phyloP scores from a whole-genome alignment of 1,140 invertebrate species.

The Calliphora vicina region DNA sequence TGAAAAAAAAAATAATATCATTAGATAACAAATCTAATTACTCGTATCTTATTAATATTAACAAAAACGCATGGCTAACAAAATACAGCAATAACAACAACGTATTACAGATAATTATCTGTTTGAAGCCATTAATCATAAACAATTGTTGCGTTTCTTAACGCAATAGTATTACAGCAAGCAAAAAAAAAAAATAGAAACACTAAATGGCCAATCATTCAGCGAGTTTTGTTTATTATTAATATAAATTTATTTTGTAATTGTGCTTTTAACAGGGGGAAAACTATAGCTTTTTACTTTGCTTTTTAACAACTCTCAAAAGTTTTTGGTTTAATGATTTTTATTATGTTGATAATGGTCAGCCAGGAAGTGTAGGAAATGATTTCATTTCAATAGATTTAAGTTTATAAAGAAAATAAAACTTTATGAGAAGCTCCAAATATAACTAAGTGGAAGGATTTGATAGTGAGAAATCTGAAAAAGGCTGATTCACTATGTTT shows the following conservation, averaged over 20 bases:
- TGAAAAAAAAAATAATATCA: not conserved
- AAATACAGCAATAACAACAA: not conserved
- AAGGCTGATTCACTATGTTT: too few species aligned
- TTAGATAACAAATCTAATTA: not conserved
- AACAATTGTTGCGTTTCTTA: not conserved
- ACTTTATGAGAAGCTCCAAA: too few species aligned
- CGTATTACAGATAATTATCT: not conserved
- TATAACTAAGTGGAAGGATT: too few species aligned
- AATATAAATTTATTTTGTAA: not conserved
- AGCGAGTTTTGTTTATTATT: not conserved
- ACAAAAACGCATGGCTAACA: not conserved
- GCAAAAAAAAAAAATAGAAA: not conserved
- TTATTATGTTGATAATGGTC: too few species aligned
- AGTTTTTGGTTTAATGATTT: too few species aligned
- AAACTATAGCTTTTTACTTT: too few species aligned
- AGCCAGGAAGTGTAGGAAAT: too few species aligned
- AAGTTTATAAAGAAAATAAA: too few species aligned
- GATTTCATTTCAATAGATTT: too few species aligned
- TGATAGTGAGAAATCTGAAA: too few species aligned
- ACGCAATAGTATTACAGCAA: not conserved
- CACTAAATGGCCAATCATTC: not conserved
- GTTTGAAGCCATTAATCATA: not conserved
- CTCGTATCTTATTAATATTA: not conserved
- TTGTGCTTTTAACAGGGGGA: not conserved
- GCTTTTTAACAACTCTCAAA: too few species aligned